Conservation (phyloP, 53 echinoderm and acorn worm species). For the Temnopleurus reevesii region DNA sequence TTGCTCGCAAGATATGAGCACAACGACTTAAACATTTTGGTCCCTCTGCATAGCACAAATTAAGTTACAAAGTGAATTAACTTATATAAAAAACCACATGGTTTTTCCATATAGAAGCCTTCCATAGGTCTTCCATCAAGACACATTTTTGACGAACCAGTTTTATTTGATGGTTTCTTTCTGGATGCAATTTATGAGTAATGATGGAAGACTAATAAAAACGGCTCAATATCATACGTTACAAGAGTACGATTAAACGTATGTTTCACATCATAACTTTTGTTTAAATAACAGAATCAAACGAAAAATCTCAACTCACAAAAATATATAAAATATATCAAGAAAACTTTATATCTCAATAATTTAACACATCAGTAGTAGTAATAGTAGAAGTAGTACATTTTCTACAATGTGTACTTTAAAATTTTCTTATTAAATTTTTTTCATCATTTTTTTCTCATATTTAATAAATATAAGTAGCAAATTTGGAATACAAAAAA, state of each 20-base stretch:
- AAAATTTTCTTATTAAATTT: slow-evolving; percentile 55
- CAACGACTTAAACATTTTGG: slow-evolving; percentile 95
- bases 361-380: slow-evolving; percentile 85
- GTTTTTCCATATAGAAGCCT: slow-evolving; percentile 1
- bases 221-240: slow-evolving; percentile 37
- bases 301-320: slow-evolving; percentile 96
- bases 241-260: slow-evolving; percentile 60
- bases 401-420: slow-evolving; percentile 63
- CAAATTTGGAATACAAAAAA: slow-evolving; percentile 65
- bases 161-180: background rate
- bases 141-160: background rate
- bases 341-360: slow-evolving; percentile 93
- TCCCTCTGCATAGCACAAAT: slow-evolving; percentile 95
- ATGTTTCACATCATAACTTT: slow-evolving; percentile 61
- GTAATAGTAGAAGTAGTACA: slow-evolving; percentile 59
- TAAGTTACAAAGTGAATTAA: slow-evolving; percentile 53
- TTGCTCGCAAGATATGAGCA: slow-evolving; percentile 63
- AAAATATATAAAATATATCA: slow-evolving; percentile 99
- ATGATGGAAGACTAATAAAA: slow-evolving; percentile 34
- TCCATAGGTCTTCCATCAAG: background rate
- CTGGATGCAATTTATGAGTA: background rate
- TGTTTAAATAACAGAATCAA: slow-evolving; percentile 86
- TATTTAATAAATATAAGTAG: slow-evolving; percentile 92
- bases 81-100: slow-evolving; percentile 45
- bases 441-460: slow-evolving; percentile 77